Conservation (phyloP, 2,113 vertebrate species). For the Caretta caretta region DNA sequence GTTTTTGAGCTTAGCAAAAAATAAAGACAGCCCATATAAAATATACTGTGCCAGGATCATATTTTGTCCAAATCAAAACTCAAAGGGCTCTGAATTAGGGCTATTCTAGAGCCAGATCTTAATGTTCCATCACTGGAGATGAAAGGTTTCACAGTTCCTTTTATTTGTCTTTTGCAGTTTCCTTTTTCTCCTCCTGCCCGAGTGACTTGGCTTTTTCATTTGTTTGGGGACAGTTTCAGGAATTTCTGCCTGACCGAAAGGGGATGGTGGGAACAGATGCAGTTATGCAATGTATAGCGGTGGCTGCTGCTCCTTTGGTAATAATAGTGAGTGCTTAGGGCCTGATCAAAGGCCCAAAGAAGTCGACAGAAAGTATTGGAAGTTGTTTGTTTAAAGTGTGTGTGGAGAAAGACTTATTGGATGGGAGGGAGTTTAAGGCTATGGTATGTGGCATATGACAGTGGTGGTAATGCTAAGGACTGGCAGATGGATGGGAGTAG, state of each 20-base stretch:
- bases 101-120: neutral
- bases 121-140: neutral
- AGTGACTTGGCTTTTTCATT: neutral
- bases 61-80: neutral
- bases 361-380: neutral
- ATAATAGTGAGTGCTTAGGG: neutral
- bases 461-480: neutral
- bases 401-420: neutral
- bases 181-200: neutral
- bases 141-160: neutral
- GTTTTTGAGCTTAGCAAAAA: neutral
- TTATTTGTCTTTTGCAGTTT: neutral
- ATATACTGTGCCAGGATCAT: neutral
- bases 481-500: neutral
- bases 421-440: neutral
- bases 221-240: neutral
- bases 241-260: neutral
- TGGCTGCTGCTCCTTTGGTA: neutral
- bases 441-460: neutral
- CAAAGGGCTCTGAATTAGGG: neutral
- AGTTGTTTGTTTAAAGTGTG: neutral
- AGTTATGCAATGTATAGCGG: neutral
- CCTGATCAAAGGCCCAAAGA: neutral
- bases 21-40: neutral
- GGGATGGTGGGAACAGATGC: neutral